Percentiles rank a stretch among this genome's conserved stretches.
Conservation (phyloP, 2,113 vertebrate species). For the Struthio camelus region DNA sequence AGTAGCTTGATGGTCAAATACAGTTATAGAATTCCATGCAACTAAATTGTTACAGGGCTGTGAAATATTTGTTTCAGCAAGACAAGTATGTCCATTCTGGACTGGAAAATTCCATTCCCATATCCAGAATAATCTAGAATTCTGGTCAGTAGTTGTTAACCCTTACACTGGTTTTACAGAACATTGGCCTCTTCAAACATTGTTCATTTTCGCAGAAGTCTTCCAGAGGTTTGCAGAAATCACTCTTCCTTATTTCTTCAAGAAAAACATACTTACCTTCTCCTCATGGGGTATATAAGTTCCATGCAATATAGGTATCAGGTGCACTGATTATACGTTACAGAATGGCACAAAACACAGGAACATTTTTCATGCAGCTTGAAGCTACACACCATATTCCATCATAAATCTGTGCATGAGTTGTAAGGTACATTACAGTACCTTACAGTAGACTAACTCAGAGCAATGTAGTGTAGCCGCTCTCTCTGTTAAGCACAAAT, state of each 20-base stretch:
- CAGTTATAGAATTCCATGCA: not conserved
- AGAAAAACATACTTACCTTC: not conserved
- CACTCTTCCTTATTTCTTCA: not conserved
- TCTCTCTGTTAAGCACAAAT: not conserved
- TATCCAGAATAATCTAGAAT: not conserved
- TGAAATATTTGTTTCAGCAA: not conserved
- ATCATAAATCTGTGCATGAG: not conserved
- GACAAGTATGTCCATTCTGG: not conserved
- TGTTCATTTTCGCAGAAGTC: not conserved
- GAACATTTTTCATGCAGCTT: not conserved
- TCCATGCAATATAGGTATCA: not conserved
- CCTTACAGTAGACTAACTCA: not conserved
- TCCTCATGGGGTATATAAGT: not conserved
- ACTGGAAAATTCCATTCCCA: not conserved
- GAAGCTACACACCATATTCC: accelerated
- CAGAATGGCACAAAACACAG: not conserved
- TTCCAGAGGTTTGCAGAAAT: not conserved
- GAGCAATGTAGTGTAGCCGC: not conserved
- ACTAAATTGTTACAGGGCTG: not conserved
- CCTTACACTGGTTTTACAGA: not conserved
- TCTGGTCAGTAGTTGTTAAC: not conserved
- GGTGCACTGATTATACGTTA: not conserved
- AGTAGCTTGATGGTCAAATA: not conserved
- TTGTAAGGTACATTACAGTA: not conserved
- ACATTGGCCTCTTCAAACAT: not conserved